A percentile compares a stretch with the other conserved stretches of the same genome.
Evolutionary conservation across 1,140 invertebrate species (phyloP).

Genomic region (Drosophila ambigua): DNA sequence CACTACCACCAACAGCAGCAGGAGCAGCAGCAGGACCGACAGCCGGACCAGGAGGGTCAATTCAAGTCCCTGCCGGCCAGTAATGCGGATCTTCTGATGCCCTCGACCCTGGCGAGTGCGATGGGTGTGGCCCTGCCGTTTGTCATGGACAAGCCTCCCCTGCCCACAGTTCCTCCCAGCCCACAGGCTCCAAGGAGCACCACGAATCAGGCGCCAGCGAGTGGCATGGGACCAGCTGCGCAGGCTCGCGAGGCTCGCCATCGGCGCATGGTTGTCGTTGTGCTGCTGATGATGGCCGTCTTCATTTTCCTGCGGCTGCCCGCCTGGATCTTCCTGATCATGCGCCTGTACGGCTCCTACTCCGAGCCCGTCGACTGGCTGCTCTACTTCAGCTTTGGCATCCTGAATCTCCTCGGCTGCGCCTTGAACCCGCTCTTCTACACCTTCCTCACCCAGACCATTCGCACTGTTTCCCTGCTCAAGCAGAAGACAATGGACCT

Average conservation of each 20-base stretch:
- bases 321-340: slow-evolving; percentile 84
- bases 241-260: slow-evolving; percentile 83
- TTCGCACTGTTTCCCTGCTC: slow-evolving; percentile 58
- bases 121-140: slow-evolving; percentile 53
- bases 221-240: slow-evolving; percentile 6
- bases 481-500: slow-evolving; percentile 32
- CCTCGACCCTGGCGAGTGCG: slow-evolving; percentile 47
- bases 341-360: slow-evolving; percentile 80
- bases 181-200: background rate
- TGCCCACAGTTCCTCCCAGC: background rate
- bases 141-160: slow-evolving; percentile 11
- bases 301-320: slow-evolving; percentile 85
- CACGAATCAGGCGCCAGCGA: too few species aligned
- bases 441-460: slow-evolving; percentile 85
- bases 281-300: slow-evolving; percentile 85
- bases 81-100: slow-evolving; percentile 45
- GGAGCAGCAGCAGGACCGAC: slow-evolving; percentile 20
- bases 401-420: slow-evolving; percentile 84
- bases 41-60: slow-evolving; percentile 17
- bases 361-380: slow-evolving; percentile 82
- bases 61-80: slow-evolving; percentile 7
- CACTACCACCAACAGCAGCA: slow-evolving; percentile 52
- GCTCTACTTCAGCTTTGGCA: slow-evolving; percentile 84
- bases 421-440: slow-evolving; percentile 86
- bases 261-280: slow-evolving; percentile 85